phyloP scores from a whole-genome alignment of 2,113 vertebrate species.

The Hypanus sabinus region DNA sequence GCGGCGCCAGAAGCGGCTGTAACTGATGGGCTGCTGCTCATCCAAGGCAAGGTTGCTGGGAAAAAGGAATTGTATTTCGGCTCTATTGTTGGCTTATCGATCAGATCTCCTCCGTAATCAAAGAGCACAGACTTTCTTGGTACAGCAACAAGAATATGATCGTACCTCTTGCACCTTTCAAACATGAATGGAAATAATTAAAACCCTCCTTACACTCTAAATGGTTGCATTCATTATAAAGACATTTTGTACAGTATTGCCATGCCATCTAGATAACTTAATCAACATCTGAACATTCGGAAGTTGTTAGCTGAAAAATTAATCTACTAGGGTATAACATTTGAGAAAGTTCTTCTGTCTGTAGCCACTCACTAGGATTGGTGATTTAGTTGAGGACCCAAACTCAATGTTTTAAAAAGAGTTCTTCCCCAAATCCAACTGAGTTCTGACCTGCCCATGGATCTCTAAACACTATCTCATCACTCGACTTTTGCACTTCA shows the following conservation, averaged over 20 bases:
- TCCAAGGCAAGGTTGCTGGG: slow-evolving; percentile 42
- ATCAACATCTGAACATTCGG: background rate
- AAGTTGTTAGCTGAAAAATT: background rate
- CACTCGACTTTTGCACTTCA: no score
- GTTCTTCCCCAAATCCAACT: no score
- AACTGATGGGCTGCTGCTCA: slow-evolving; percentile 40
- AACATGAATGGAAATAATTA: background rate
- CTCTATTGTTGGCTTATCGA: slow-evolving; percentile 57
- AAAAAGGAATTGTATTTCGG: slow-evolving; percentile 41
- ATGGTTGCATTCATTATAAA: background rate
- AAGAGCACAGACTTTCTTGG: slow-evolving; percentile 68
- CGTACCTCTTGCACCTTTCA: slow-evolving; percentile 72
- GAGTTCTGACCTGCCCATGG: no score
- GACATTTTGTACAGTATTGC: background rate
- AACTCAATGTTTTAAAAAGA: no score
- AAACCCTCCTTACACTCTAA: background rate
- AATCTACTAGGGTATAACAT: background rate
- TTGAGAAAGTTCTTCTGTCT: background rate
- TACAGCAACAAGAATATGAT: slow-evolving; percentile 67
- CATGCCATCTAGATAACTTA: background rate
- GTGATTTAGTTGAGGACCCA: background rate
- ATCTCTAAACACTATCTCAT: no score
- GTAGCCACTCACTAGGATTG: background rate
- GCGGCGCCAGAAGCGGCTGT: background rate
- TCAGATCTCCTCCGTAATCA: slow-evolving; percentile 67